These are phyloP conservation scores for Phycodurus eques DNA, from an alignment of 2,113 vertebrate species.

Conservation along the genomic window DNA sequence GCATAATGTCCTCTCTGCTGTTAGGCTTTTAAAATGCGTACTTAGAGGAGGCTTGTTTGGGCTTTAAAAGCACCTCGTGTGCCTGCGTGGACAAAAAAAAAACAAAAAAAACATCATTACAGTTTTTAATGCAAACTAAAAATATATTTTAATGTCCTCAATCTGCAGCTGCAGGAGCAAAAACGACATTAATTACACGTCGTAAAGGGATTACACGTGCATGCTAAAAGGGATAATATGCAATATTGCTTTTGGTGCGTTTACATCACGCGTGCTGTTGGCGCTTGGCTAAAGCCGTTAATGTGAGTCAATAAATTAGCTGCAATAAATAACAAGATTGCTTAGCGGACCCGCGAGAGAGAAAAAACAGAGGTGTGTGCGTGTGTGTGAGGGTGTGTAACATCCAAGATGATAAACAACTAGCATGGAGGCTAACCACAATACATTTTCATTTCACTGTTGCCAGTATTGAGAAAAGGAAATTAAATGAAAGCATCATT, in stretches of 20 bases:
- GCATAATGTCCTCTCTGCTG: background rate
- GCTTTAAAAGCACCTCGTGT: constrained; percentile 27
- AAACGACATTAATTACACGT: constrained; percentile 31
- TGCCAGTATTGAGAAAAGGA: background rate
- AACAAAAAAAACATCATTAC: background rate
- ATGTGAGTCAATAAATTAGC: constrained; percentile 2
- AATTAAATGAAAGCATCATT: background rate
- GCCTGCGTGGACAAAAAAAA: background rate
- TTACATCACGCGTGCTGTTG: background rate
- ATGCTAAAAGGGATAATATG: constrained; percentile 1
- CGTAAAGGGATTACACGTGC: constrained; percentile 41
- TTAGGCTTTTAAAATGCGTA: background rate
- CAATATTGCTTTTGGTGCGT: background rate
- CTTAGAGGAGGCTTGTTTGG: background rate
- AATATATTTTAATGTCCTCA: constrained; percentile 43
- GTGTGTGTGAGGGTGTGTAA: background rate
- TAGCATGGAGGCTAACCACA: background rate
- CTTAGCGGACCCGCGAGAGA: background rate
- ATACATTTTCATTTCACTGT: background rate
- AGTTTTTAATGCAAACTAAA: constrained; percentile 9
- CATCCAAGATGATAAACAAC: background rate
- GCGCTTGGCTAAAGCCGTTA: background rate
- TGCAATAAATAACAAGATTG: background rate
- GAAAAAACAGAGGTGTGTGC: background rate
- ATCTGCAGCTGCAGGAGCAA: constrained; percentile 25